phyloP scores from a whole-genome alignment of 2,113 vertebrate genomes.

The Willisornis vidua region DNA sequence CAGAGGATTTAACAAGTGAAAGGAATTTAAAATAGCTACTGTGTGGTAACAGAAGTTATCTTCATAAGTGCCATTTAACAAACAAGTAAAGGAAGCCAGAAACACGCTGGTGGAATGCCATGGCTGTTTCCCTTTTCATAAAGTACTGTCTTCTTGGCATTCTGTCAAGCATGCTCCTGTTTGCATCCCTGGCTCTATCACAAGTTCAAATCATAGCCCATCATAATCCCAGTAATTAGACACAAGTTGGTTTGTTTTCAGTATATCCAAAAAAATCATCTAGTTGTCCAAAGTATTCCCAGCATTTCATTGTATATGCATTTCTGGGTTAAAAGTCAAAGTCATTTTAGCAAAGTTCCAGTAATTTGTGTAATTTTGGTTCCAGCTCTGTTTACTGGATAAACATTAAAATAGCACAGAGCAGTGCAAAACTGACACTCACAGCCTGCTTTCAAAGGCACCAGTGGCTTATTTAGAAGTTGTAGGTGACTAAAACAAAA shows the following conservation, averaged over 20 bases:
- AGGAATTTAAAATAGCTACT: not conserved
- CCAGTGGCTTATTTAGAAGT: slow-evolving; percentile 1
- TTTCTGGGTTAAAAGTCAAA: slow-evolving; percentile 63
- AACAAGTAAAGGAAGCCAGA: slow-evolving; percentile 39
- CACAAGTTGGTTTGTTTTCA: slow-evolving; percentile 58
- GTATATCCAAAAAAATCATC: slow-evolving; percentile 51
- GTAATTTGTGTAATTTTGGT: slow-evolving; percentile 52
- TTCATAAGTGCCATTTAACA: not conserved
- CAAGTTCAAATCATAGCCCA: slow-evolving; percentile 63
- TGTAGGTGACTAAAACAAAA: not conserved
- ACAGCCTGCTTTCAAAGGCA: slow-evolving; percentile 27
- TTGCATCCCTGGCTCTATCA: slow-evolving; percentile 59
- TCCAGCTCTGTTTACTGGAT: slow-evolving; percentile 48
- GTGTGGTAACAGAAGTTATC: not conserved
- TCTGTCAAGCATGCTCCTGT: slow-evolving; percentile 49
- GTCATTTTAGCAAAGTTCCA: slow-evolving; percentile 59
- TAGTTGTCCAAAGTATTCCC: slow-evolving; percentile 40
- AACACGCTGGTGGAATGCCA: not conserved
- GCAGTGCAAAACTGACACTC: slow-evolving; percentile 16
- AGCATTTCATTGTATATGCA: slow-evolving; percentile 47
- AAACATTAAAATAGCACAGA: slow-evolving; percentile 6
- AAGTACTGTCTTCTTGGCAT: slow-evolving; percentile 36
- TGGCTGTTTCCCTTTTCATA: not conserved
- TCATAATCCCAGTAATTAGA: slow-evolving; percentile 63
- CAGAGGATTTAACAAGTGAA: not conserved